These are phyloP conservation scores for Mus caroli DNA, from an alignment of 2,797 vertebrate species.

Conservation along the genomic window DNA sequence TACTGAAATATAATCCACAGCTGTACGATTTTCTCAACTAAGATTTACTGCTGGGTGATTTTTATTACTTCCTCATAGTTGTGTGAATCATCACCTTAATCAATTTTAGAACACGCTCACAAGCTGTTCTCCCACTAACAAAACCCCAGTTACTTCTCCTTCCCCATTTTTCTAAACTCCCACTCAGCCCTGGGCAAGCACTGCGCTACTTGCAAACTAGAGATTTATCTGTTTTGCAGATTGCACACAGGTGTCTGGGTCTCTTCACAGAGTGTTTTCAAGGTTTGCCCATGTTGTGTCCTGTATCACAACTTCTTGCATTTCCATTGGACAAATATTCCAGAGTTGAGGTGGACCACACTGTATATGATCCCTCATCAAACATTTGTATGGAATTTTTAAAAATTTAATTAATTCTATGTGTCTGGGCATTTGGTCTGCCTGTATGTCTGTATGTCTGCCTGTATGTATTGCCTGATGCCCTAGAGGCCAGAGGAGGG, in stretches of 20 bases:
- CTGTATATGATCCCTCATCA: not conserved
- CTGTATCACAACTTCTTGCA: not conserved
- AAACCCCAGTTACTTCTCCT: not conserved
- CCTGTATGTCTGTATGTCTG: not conserved
- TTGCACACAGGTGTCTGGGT: not conserved
- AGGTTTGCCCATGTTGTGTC: not conserved
- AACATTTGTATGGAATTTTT: slow-evolving; percentile 51
- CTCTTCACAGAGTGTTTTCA: slow-evolving; percentile 27
- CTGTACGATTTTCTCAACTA: not conserved
- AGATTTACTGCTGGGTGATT: not conserved
- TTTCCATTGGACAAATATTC: slow-evolving; percentile 13
- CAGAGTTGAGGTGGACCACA: not conserved
- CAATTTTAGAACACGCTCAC: slow-evolving; percentile 34
- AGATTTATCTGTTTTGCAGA: not conserved
- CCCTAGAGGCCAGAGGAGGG: not conserved
- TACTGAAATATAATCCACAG: slow-evolving; percentile 31
- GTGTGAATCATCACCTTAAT: not conserved
- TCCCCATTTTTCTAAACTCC: not conserved
- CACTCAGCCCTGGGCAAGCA: not conserved
- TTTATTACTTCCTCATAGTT: slow-evolving; percentile 49
- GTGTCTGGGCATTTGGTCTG: not conserved
- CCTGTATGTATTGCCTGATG: not conserved
- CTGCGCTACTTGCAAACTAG: not conserved
- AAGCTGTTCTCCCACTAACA: not conserved
- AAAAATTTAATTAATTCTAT: not conserved